phyloP scores from a whole-genome alignment of 2,113 vertebrate genomes.

The Sebastes fasciatus region DNA sequence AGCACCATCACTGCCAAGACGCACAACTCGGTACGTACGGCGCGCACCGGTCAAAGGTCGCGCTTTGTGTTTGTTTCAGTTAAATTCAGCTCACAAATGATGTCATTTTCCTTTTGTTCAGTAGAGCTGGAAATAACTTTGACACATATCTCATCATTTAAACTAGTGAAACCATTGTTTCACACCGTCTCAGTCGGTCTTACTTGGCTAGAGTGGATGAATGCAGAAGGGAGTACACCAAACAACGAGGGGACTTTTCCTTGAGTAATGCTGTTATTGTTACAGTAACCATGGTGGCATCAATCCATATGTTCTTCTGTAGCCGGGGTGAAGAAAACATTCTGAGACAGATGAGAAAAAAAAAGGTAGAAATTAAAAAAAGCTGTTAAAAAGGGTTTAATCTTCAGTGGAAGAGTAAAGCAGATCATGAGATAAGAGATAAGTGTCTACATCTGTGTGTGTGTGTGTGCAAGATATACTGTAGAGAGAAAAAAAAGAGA shows the following conservation, averaged over 20 bases:
- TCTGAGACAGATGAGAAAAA: not conserved
- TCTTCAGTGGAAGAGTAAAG: not conserved
- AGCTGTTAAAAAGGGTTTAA: not conserved
- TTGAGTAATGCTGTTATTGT: conserved; percentile 10
- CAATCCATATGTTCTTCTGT: not conserved
- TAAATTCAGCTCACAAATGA: not conserved
- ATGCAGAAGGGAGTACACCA: not conserved
- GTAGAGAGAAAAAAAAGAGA: not conserved
- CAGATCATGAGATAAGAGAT: conserved; percentile 22
- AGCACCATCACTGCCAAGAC: conserved; percentile 96
- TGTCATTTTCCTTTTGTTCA: not conserved
- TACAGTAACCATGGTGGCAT: not conserved
- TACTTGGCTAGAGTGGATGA: not conserved
- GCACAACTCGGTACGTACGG: conserved; percentile 91
- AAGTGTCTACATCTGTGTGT: conserved; percentile 33
- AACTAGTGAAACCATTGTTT: not conserved
- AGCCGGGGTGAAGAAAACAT: not conserved
- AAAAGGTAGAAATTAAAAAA: not conserved
- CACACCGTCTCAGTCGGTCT: not conserved
- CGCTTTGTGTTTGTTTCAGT: not conserved
- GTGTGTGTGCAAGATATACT: not conserved
- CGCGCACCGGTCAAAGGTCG: not conserved
- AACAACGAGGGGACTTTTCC: conserved; percentile 1
- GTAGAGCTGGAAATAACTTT: not conserved
- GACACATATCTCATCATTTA: not conserved